Base-by-base conservation (phyloP, 2,888 invertebrate genomes). In the Schizaphis graminum region DNA sequence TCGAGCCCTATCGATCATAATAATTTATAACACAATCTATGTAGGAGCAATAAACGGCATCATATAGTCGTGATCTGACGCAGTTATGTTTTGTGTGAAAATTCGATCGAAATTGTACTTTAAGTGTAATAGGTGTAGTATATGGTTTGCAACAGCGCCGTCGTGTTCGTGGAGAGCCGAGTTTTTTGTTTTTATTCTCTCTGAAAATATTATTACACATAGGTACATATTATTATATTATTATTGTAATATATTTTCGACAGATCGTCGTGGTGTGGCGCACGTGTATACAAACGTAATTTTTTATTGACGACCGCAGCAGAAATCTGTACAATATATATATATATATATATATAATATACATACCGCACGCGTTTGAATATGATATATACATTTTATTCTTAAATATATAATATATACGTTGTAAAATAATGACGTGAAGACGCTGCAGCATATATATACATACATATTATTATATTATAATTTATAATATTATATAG, bases 401-500 rank as follows among this genome's bases (percentile, higher is more conserved):
- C 49, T 49, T 49, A 49, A 49, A 67, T 16, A 77, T 35, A 35
- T 77, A 35, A 49, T 87, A 49, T 49, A 16, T 8, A 24, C 3
- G 35, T 21, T 21, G 11, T 77, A 35, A 77, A 16, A 21, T 35
- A 35, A 77, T 21, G 8, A 77, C 77, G 8, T 21, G 35, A 77
- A 77, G 77, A 77, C 77, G 7, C 35, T 35, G 21, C 35, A 77
- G 77, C 35, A 16, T 49, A 49, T 47, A 49, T n/a, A 28, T 44
- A 85, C 24, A 47, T 28, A 77, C 53, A 53, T 88, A 44, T 41
- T 77, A 77, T n/a, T 61, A 44, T 89, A 89, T 57, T 89, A 56
- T 57, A 87, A 49, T 47, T 85, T 85, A 44, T 85, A 85, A 44
- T 53, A 88, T 88, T 53, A 88, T 88, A 35, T 53, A n/a, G 56